Evolutionary conservation across 2,888 invertebrate species (phyloP).

Genomic region (Archips xylosteana): DNA sequence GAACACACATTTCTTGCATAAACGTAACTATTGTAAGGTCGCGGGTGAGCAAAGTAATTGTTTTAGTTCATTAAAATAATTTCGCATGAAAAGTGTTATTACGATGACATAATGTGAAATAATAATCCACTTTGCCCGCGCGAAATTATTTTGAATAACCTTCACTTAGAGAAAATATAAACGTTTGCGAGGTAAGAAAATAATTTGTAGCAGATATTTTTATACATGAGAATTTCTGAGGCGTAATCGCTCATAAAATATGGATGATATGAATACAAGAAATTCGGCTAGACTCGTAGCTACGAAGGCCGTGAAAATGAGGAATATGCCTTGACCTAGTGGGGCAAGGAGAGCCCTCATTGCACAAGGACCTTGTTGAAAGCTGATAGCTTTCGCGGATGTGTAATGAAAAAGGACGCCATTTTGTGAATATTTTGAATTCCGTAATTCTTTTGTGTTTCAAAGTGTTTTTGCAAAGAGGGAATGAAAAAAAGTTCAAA

Average conservation of each 20-base stretch:
- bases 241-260: background rate
- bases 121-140: slow-evolving; percentile 2
- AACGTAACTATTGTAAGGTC: no score
- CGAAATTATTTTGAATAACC: slow-evolving; percentile 9
- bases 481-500: background rate
- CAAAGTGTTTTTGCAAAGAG: background rate
- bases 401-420: slow-evolving; percentile 1
- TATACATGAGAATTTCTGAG: background rate
- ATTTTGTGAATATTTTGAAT: background rate
- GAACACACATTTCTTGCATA: no score
- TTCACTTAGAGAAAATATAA: background rate
- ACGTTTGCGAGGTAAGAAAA: slow-evolving; percentile 2
- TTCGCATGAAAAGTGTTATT: slow-evolving; percentile 4
- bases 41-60: no score
- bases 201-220: slow-evolving; percentile 1
- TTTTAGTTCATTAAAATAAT: no score
- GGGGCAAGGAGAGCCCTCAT: slow-evolving; percentile 3
- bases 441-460: background rate
- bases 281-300: slow-evolving; percentile 4
- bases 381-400: background rate
- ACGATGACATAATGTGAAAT: background rate
- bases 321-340: slow-evolving; percentile 32
- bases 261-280: slow-evolving; percentile 4
- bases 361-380: slow-evolving; percentile 17
- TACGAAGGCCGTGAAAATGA: slow-evolving; percentile 18